Evolutionary conservation across 2,113 vertebrate species (phyloP), one percentile per base, ranked within the genome.

Genomic region (Amphilophus citrinellus): DNA sequence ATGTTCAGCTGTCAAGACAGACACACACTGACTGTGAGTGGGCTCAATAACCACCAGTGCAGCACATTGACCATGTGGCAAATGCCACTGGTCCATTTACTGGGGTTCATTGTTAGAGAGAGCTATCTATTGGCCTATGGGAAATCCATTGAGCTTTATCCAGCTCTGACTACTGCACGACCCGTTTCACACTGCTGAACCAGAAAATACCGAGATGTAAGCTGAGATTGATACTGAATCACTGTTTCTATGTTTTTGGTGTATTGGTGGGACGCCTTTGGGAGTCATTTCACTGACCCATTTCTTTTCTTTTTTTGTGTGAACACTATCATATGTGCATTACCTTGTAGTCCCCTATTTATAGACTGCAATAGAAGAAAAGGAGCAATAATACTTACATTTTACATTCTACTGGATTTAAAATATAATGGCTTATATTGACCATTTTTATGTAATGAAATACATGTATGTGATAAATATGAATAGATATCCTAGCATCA

Each of bases 171-270:
- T 61, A 39, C 81, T 79, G 76, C 82, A 61, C 80, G 73, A 89
- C 77, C 93, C 84, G 91, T 94, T 95, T 95, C 93, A 95, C 94
- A 88, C 93, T 85, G 87, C 89, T 92, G 95, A 96, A 87, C 83
- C 82, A 84, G 91, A 94, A 90, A 92, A 94, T 90, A 87, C 82
- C 7, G 1, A 62, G 3, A 62, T 44, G 58, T 89, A 79, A 87
- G 81, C 79, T 1, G 61, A 79, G 71, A 79, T 77, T 58, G 83
- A 86, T 32, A 24, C 71, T 35, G 61, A 77, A 63, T 27, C 57
- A 53, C n/a, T 4, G 9, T 32, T 65, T 86, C 73, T 57, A 22
- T 87, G 79, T 84, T 86, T 79, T 56, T 37, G 71, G 76, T 89
- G 39, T 87, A 56, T 89, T 83, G 18, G 86, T 79, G 82, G 79